Evolutionary conservation across 2,797 vertebrate genomes (phyloP).

Genomic region (Rallus crepitans): DNA sequence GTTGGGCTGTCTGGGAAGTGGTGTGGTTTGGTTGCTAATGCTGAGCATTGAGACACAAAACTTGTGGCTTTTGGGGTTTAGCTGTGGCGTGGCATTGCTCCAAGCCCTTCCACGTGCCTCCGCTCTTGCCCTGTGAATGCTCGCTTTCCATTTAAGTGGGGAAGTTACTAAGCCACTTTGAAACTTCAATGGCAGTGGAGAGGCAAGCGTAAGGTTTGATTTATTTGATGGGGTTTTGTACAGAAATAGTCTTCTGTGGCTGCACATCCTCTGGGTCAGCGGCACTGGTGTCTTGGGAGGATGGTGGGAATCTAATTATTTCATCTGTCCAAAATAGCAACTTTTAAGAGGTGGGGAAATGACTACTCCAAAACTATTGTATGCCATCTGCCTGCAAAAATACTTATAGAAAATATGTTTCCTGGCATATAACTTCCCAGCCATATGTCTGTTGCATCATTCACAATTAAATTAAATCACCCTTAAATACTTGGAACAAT

Average conservation of each 20-base stretch:
- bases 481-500: slow-evolving; percentile 39
- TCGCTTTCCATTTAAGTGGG: not conserved
- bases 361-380: slow-evolving; percentile 58
- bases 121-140: fast-evolving
- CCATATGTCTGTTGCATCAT: slow-evolving; percentile 70
- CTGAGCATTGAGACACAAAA: not conserved
- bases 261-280: slow-evolving; percentile 4
- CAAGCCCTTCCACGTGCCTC: not conserved
- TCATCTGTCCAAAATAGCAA: slow-evolving; percentile 40
- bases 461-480: slow-evolving; percentile 58
- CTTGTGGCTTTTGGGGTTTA: not conserved
- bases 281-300: not conserved
- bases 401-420: slow-evolving; percentile 63
- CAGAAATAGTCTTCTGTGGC: not conserved
- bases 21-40: not conserved
- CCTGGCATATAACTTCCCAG: slow-evolving; percentile 61
- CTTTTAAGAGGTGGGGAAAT: slow-evolving; percentile 59
- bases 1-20: not conserved
- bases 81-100: not conserved
- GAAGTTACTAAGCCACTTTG: not conserved
- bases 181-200: not conserved
- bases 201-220: not conserved
- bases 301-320: slow-evolving; percentile 7
- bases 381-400: slow-evolving; percentile 66
- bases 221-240: not conserved